Evolutionary conservation across 2,113 vertebrate species (phyloP).

Genomic region (Callipepla californica): DNA sequence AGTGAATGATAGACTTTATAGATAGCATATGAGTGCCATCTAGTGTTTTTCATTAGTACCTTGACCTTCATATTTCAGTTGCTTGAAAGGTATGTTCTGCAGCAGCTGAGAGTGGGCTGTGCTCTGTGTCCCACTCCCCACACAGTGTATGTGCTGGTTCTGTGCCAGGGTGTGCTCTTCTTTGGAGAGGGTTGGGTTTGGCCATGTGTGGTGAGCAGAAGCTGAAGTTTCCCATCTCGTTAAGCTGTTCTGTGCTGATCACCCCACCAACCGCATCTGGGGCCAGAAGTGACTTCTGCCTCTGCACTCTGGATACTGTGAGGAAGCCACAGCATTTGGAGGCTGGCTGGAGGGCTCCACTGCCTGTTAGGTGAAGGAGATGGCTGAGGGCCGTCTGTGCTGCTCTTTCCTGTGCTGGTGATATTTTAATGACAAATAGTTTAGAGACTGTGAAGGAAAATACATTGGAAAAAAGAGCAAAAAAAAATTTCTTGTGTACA

Average conservation of each 20-base stretch:
- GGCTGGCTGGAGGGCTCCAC: not conserved
- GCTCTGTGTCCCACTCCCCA: not conserved
- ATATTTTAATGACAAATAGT: not conserved
- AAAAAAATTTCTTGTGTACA: not conserved
- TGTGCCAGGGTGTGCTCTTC: not conserved
- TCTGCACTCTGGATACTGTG: fast-evolving
- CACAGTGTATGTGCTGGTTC: fast-evolving
- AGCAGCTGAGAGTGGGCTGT: fast-evolving
- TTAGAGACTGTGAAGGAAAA: not conserved
- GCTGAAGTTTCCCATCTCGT: fast-evolving
- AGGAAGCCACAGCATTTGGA: fast-evolving
- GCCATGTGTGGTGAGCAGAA: not conserved
- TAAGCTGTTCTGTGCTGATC: not conserved
- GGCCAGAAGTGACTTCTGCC: not conserved
- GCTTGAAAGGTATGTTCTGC: not conserved
- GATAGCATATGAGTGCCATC: constrained; percentile 72
- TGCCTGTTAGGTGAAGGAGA: not conserved
- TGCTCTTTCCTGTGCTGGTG: not conserved
- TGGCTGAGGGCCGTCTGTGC: not conserved
- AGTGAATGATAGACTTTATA: not conserved
- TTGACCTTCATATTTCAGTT: not conserved
- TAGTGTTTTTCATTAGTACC: constrained; percentile 39
- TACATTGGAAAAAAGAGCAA: not conserved
- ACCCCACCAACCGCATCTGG: fast-evolving
- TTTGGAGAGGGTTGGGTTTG: not conserved